Evolutionary conservation across 37 sponge, comb jelly and placozoan genomes (phyloP), one percentile per base, ranked within the genome.

Genomic region (Amphimedon queenslandica): DNA sequence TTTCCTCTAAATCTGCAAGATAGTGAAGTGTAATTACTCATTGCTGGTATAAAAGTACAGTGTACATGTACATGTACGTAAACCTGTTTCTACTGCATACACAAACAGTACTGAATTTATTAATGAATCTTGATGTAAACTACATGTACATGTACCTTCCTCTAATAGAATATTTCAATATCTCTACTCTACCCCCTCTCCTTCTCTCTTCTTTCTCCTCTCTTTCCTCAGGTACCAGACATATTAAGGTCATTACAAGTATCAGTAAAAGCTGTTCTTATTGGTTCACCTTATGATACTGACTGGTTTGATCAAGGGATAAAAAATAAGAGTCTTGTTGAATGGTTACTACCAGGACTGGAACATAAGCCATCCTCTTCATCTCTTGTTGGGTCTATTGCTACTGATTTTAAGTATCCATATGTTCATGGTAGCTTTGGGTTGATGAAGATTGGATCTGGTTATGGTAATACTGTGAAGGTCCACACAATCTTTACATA

Each of bases 181-280:
- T n/a, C n/a, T n/a, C n/a, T n/a, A n/a, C n/a, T n/a, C n/a, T n/a
- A n/a, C n/a, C n/a, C n/a, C n/a, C n/a, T n/a, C n/a, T n/a, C n/a
- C n/a, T n/a, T n/a, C n/a, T n/a, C n/a, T n/a, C n/a, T n/a, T n/a
- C n/a, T n/a, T n/a, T n/a, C n/a, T n/a, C n/a, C n/a, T n/a, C n/a
- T n/a, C n/a, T n/a, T n/a, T n/a, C n/a, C 51, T 31, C 55, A 90
- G 91, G 78, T 90, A 41, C 86, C 91, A 36, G 77, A 90, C 67
- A 85, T 84, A 11, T 78, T 90, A 65, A 58, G 63, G 42, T 40
- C 57, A 18, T 77, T 90, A 6, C 91, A 90, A 63, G 30, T 39
- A 16, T 82, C 77, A 39, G 91, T 90, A 30, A 81, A 90, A 72
- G 91, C 91, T 27, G 85, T 85, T 33, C 75, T 84, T 2, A 73